phyloP scores from a whole-genome alignment of 2,113 vertebrate genomes.

The Rhodinocichla rosea region DNA sequence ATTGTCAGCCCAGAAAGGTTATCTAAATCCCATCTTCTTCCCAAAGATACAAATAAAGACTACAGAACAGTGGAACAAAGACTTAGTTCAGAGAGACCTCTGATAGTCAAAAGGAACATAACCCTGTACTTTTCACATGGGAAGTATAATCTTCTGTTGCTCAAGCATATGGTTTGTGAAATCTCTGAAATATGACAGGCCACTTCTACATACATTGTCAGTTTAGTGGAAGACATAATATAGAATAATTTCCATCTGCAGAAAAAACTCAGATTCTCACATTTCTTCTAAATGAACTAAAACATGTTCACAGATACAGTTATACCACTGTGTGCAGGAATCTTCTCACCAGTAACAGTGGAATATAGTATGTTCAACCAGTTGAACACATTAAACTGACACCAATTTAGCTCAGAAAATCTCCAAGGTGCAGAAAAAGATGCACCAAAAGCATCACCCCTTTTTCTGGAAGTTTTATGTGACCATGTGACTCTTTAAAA shows the following conservation, averaged over 20 bases:
- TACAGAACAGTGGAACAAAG: not conserved
- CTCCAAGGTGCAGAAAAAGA: not conserved
- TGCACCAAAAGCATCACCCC: not conserved
- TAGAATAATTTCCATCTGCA: not conserved
- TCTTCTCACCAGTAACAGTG: not conserved
- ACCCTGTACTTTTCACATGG: not conserved
- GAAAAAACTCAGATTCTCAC: not conserved
- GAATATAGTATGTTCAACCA: not conserved
- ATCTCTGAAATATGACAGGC: not conserved
- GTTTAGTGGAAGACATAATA: not conserved
- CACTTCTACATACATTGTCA: not conserved
- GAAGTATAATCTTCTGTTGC: not conserved
- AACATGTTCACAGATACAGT: not conserved
- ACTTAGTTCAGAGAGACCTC: not conserved
- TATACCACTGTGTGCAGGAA: not conserved
- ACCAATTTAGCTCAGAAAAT: not conserved
- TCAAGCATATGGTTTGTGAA: not conserved
- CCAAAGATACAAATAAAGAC: not conserved
- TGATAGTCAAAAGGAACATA: not conserved
- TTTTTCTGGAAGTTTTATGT: not conserved
- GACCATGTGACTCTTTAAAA: not conserved
- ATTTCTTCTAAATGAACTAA: not conserved
- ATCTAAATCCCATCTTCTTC: not conserved
- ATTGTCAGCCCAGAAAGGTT: not conserved
- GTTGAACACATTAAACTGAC: not conserved